These are phyloP conservation scores for Tapirus indicus DNA, from an alignment of 2,797 vertebrate genomes.

Conservation along the genomic window DNA sequence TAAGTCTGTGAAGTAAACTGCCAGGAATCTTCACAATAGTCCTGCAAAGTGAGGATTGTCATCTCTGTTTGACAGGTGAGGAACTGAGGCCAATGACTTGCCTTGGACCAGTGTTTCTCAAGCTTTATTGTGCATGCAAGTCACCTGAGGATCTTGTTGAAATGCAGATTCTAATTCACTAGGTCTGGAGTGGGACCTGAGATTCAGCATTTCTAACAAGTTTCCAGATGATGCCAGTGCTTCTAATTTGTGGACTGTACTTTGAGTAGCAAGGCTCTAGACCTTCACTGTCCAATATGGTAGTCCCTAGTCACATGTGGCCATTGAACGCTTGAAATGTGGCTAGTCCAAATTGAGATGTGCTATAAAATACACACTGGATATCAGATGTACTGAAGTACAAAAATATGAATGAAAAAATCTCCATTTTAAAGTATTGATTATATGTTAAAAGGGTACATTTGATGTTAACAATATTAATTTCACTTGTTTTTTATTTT, in stretches of 20 bases:
- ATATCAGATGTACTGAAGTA: neutral
- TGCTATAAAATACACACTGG: neutral
- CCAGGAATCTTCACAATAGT: neutral
- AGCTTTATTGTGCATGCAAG: neutral
- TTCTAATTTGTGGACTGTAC: neutral
- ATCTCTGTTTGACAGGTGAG: neutral
- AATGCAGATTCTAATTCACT: neutral
- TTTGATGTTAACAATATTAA: neutral
- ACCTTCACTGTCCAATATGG: neutral
- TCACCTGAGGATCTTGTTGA: neutral
- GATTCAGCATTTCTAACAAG: neutral
- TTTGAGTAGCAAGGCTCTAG: neutral
- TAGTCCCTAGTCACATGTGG: neutral
- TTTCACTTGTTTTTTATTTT: constrained; percentile 25
- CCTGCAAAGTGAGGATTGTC: neutral
- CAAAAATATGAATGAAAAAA: neutral
- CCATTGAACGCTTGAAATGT: neutral
- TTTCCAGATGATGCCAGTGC: neutral
- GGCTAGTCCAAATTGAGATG: neutral
- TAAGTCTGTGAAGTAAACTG: neutral
- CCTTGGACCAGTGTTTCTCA: neutral
- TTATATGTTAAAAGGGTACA: neutral
- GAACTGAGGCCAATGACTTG: neutral
- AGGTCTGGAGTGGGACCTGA: neutral
- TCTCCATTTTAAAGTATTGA: neutral